phyloP scores from a whole-genome alignment of 2,113 vertebrate genomes.

The Calyptomena viridis region DNA sequence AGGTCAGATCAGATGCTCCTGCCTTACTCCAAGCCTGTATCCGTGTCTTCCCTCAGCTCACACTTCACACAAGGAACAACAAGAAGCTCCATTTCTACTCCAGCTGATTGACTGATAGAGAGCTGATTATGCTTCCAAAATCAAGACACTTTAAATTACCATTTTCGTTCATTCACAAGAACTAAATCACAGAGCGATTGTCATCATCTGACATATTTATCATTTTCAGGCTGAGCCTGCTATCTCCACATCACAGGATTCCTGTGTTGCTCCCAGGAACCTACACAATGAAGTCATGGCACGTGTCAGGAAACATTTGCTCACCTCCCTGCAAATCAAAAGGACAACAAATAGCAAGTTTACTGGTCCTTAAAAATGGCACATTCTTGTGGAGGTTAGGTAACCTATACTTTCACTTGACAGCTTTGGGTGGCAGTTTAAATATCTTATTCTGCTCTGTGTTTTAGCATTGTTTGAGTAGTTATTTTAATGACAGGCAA shows the following conservation, averaged over 20 bases:
- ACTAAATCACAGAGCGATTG: constrained; percentile 29
- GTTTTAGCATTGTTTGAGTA: neutral
- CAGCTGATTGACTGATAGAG: neutral
- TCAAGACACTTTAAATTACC: constrained; percentile 49
- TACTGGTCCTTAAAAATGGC: neutral
- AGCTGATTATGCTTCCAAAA: constrained; percentile 24
- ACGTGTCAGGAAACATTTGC: neutral
- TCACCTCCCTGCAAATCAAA: constrained; percentile 29
- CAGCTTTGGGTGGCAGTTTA: constrained; percentile 3
- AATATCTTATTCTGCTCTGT: neutral
- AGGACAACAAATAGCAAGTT: constrained; percentile 7
- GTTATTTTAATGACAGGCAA: neutral
- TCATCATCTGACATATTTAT: constrained; percentile 39
- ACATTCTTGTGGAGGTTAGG: neutral
- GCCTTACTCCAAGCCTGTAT: neutral
- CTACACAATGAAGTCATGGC: neutral
- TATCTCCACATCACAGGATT: constrained; percentile 4
- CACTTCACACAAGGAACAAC: neutral
- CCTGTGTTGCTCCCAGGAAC: constrained; percentile 21
- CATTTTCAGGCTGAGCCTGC: constrained; percentile 26
- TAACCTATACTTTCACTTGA: constrained; percentile 31
- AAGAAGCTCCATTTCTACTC: neutral
- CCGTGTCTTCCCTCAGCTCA: neutral
- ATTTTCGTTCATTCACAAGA: constrained; percentile 55
- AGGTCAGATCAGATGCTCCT: neutral